A percentile compares a stretch with the other conserved stretches of the same genome.
phyloP scores from a whole-genome alignment of 2,797 vertebrate genomes.

The Anniella stebbinsi region DNA sequence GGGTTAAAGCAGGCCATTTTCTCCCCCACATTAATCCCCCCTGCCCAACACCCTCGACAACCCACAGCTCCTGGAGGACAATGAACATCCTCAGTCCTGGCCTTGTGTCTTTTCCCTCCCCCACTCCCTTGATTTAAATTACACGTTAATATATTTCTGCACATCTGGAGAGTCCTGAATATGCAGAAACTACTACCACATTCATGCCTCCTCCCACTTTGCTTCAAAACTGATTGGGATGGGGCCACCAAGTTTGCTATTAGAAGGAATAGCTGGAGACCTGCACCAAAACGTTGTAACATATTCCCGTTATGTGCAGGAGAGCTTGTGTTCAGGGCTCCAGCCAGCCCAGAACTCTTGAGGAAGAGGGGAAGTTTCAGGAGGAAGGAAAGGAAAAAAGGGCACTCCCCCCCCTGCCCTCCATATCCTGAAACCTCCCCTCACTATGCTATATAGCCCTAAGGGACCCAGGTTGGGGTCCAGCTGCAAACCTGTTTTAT shows the following conservation, averaged over 20 bases:
- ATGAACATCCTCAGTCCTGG: not conserved
- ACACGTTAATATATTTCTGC: not conserved
- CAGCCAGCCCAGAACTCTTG: not conserved
- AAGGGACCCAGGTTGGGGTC: not conserved
- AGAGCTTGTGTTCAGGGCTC: not conserved
- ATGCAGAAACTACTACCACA: not conserved
- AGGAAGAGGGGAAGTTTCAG: not conserved
- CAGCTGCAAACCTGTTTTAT: no score
- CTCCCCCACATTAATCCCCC: not conserved
- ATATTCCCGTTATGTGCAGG: not conserved
- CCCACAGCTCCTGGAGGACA: not conserved
- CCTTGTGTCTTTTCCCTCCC: not conserved
- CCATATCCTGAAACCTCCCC: not conserved
- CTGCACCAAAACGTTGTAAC: not conserved
- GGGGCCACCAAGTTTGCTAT: not conserved
- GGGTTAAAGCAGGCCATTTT: not conserved
- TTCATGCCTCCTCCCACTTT: not conserved
- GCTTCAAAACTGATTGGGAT: not conserved
- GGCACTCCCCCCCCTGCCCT: not conserved
- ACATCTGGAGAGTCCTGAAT: not conserved
- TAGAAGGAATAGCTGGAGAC: not conserved
- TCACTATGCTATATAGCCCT: not conserved
- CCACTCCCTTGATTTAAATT: not conserved
- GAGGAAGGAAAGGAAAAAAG: not conserved
- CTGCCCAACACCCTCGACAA: not conserved